Evolutionary conservation across 2,888 invertebrate species (phyloP).

Genomic region (Morinoia aosen): DNA sequence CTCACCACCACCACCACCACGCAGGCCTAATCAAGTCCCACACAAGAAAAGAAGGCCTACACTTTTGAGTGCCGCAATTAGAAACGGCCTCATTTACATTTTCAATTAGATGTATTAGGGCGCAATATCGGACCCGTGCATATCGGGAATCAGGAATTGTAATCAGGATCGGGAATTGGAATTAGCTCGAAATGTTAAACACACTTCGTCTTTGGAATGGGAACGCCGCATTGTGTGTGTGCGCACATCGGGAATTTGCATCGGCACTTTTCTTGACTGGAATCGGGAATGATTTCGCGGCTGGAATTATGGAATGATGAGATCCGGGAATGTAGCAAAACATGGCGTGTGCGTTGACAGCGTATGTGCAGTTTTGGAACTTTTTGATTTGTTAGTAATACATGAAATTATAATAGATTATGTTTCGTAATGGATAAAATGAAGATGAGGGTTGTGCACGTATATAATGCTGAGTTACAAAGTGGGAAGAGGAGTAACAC

Average conservation of each 20-base stretch:
- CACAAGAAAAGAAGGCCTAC: background rate
- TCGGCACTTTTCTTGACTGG: background rate
- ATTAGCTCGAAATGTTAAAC: slow-evolving; percentile 45
- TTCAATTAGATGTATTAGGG: slow-evolving; percentile 45
- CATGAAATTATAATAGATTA: no score
- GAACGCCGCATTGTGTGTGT: background rate
- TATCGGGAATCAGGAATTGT: slow-evolving; percentile 36
- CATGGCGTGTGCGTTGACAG: background rate
- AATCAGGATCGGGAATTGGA: slow-evolving; percentile 28
- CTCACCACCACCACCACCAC: background rate
- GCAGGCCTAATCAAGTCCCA: background rate
- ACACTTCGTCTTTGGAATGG: slow-evolving; percentile 37
- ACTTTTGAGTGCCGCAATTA: background rate
- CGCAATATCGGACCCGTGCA: background rate
- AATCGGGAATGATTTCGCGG: slow-evolving; percentile 8
- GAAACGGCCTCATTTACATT: slow-evolving; percentile 14
- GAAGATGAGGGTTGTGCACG: no score
- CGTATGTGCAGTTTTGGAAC: no score
- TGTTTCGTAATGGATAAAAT: no score
- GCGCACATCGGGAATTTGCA: background rate
- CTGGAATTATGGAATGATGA: slow-evolving; percentile 4
- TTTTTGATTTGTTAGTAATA: no score
- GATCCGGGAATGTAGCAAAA: background rate
- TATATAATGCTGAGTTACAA: no score
- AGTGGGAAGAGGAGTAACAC: no score